phyloP scores from a whole-genome alignment of 2,888 invertebrate genomes.

The Rhingia campestris region DNA sequence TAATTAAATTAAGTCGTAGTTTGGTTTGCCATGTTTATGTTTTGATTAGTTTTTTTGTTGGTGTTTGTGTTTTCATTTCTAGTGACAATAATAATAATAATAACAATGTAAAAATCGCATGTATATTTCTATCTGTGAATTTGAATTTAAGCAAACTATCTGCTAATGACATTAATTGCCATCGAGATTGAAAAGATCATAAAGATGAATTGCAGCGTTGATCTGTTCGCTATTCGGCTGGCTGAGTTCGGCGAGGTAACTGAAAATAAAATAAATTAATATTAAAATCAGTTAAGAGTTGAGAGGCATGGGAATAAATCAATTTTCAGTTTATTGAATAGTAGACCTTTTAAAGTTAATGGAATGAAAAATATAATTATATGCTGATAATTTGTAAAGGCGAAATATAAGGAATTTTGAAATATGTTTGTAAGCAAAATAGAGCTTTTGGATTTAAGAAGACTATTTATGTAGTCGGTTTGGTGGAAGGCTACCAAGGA shows the following conservation, averaged over 20 bases:
- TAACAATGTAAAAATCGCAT: conserved; percentile 69
- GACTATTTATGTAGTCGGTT: background rate
- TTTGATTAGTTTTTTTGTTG: conserved; percentile 5
- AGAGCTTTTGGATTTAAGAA: background rate
- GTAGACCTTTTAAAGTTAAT: too few species aligned
- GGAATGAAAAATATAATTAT: too few species aligned
- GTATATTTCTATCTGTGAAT: conserved; percentile 52
- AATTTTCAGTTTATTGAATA: background rate
- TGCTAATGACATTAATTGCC: conserved; percentile 50
- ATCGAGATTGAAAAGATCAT: conserved; percentile 41
- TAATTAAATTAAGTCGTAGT: background rate
- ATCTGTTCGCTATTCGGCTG: conserved; percentile 50
- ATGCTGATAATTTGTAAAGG: too few species aligned
- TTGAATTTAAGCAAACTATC: conserved; percentile 68
- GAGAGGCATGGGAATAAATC: background rate
- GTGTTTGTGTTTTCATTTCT: conserved; percentile 49
- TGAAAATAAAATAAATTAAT: conserved; percentile 37
- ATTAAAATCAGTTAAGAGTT: background rate
- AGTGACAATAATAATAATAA: conserved; percentile 47
- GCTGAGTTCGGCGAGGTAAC: conserved; percentile 67
- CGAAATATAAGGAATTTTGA: too few species aligned
- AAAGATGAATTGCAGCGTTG: conserved; percentile 29
- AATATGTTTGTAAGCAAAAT: too few species aligned
- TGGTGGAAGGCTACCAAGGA: background rate
- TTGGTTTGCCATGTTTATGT: conserved; percentile 25